phyloP scores from a whole-genome alignment of 2,113 vertebrate genomes.

The Tapirus terrestris region DNA sequence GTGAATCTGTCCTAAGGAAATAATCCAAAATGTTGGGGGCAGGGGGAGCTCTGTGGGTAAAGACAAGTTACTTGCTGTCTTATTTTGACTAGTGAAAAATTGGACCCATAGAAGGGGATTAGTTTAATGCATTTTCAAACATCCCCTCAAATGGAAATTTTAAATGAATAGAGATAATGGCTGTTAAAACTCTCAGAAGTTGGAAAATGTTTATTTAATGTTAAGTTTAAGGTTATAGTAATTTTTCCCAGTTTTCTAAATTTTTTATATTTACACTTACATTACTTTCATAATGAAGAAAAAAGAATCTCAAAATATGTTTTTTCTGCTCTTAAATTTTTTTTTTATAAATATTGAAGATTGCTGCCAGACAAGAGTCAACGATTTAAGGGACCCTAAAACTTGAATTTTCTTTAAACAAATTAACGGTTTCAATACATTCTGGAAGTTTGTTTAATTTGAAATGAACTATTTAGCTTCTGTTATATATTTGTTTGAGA shows the following conservation, averaged over 20 bases:
- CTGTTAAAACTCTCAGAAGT: neutral
- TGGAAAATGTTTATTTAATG: neutral
- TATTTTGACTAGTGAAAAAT: neutral
- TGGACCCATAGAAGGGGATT: neutral
- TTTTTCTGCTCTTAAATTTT: neutral
- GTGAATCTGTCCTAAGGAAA: no score
- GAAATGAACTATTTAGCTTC: neutral
- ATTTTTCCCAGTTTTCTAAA: neutral
- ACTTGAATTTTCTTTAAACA: neutral
- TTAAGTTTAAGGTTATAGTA: neutral
- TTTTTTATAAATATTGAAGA: neutral
- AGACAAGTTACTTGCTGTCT: neutral
- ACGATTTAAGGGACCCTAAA: neutral
- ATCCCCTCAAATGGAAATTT: neutral
- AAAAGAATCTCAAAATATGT: neutral
- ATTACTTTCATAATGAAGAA: constrained; percentile 16
- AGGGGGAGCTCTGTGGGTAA: neutral
- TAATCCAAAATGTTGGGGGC: no score
- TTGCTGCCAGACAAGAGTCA: neutral
- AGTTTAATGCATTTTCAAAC: neutral
- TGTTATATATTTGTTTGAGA: neutral
- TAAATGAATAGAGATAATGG: neutral
- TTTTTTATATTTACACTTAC: neutral
- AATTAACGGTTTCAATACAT: neutral
- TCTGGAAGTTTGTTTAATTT: neutral